phyloP scores from a whole-genome alignment of 1,140 invertebrate genomes.

The Archivesica marissinica region DNA sequence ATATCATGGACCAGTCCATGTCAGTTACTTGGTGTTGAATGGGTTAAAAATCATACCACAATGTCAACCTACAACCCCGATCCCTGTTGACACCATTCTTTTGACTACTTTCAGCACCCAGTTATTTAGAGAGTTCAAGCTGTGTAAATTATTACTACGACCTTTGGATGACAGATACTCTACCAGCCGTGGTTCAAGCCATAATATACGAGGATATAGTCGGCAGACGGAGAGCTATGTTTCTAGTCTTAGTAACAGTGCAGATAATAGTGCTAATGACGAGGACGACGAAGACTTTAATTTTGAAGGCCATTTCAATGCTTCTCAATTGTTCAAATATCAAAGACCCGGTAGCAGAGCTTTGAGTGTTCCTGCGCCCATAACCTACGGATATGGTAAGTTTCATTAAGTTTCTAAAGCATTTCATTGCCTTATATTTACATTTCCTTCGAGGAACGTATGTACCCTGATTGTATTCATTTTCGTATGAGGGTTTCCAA shows the following conservation, averaged over 20 bases:
- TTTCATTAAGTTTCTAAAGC: background rate
- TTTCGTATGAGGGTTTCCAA: too few species aligned
- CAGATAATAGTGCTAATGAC: constrained; percentile 79
- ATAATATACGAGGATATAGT: constrained; percentile 82
- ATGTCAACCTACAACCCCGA: too few species aligned
- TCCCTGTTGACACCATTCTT: too few species aligned
- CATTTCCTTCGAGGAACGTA: too few species aligned
- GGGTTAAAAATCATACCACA: too few species aligned
- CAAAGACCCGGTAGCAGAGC: constrained; percentile 81
- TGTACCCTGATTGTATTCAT: too few species aligned
- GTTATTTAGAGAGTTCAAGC: constrained; percentile 82
- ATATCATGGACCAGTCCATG: too few species aligned
- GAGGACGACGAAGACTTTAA: constrained; percentile 74
- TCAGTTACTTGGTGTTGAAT: too few species aligned
- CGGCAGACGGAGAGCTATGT: constrained; percentile 82
- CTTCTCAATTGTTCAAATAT: constrained; percentile 77
- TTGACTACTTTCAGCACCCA: constrained; percentile 77
- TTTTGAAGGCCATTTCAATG: constrained; percentile 71
- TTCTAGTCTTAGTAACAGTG: constrained; percentile 82
- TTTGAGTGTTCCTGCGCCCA: constrained; percentile 75
- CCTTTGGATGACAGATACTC: constrained; percentile 80
- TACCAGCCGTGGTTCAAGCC: constrained; percentile 78
- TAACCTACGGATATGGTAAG: constrained; percentile 68
- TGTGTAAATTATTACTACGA: constrained; percentile 82
- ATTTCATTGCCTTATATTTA: too few species aligned